Base-by-base conservation (phyloP, 2,797 vertebrate species). In the Mus spretus region DNA sequence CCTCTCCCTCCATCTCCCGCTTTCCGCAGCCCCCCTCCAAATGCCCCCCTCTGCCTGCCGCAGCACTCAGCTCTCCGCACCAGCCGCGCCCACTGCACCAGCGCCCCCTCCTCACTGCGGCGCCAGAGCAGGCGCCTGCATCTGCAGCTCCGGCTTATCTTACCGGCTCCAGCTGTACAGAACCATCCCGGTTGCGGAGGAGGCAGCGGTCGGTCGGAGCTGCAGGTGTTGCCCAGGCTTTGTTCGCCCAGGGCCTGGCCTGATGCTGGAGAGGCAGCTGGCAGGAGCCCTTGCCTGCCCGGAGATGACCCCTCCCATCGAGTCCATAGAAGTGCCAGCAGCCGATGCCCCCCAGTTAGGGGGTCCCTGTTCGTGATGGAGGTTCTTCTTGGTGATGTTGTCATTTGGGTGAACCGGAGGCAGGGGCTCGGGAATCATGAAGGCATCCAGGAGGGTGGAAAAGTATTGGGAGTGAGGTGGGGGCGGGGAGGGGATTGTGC, bases 331-430 rank as follows among this genome's bases (percentile, higher is more conserved):
- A 47, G 59, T 47, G 83, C 37, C 81, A 0, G 55, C 81, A 17
- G 40, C 6, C 1, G 26, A n/a, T 22, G 24, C 75, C 47, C 55
- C 61, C 59, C 13, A 2, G 75, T 44, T 34, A 57, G 10, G 37
- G 37, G 75, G 72, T 8, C 57, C 44, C 3, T 9, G 79, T 34
- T 77, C 70, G 44, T 65, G 7, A 81, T 57, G 22, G 63, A 89
- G 70, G 81, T 90, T 85, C 90, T 61, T 77, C 63, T 65, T 15
- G 96, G 90, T 93, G 96, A 95, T 10, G 63, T 83, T 83, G 97
- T 37, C 91, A 6, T 84, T 90, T 72, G 95, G 94, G 96, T 81
- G 91, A 86, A 86, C 26, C 31, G 91, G 88, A 75, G 83, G 14
- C 55, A 61, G 91, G 77, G 65, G 22, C 44, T 61, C 26, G 86